These are phyloP conservation scores for Porites lobata DNA, from an alignment of 92 coral and sea anemone species.

Conservation along the genomic window DNA sequence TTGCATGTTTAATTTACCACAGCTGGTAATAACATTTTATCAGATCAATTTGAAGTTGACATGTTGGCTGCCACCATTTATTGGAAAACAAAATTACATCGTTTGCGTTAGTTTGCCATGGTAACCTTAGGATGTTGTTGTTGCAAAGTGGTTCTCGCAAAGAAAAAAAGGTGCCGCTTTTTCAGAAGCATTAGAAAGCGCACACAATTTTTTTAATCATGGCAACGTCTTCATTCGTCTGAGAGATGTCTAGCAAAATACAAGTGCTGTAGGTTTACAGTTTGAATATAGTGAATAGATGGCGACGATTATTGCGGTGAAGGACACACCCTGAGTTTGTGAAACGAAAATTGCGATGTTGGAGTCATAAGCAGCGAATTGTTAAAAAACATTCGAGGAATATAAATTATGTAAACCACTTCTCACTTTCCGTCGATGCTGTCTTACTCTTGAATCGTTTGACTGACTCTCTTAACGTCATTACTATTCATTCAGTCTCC, in stretches of 20 bases:
- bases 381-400: neutral
- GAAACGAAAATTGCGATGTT: neutral
- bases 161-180: neutral
- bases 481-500: neutral
- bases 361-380: neutral
- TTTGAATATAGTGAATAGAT: neutral
- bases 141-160: constrained; percentile 2
- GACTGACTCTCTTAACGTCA: too few species aligned
- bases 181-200: neutral
- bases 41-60: constrained; percentile 32
- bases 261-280: neutral
- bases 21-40: constrained; percentile 41
- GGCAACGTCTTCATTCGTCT: neutral
- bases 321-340: neutral
- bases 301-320: neutral
- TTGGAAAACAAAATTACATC: constrained; percentile 22
- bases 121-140: constrained; percentile 15
- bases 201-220: neutral
- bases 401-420: constrained; percentile 23
- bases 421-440: neutral
- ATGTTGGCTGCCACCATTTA: constrained; percentile 5
- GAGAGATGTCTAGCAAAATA: constrained; percentile 1
- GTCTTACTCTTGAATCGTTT: neutral
- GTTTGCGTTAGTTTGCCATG: constrained; percentile 25
- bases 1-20: constrained; percentile 42